Percentiles rank a stretch among this genome's conserved stretches.
Conservation (phyloP, 2,888 invertebrate genomes). For the Bimastos eiseni region DNA sequence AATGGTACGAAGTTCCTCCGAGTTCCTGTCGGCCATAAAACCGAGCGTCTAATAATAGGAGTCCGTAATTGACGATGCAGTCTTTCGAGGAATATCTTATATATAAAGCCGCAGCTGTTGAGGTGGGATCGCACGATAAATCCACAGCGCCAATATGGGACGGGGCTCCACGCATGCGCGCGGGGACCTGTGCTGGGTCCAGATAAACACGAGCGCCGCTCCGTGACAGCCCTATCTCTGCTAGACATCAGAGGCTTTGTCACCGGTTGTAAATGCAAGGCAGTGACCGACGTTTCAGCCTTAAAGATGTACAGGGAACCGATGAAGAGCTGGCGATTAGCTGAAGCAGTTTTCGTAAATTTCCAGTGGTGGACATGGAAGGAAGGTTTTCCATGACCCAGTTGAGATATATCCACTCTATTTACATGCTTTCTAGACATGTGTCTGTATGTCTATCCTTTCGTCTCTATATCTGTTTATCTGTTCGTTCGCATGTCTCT, state of each 20-base stretch:
- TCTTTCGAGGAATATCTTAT: background rate
- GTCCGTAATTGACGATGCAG: slow-evolving; percentile 13
- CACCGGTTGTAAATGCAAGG: background rate
- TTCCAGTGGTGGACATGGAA: too few species aligned
- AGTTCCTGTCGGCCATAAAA: background rate
- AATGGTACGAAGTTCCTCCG: background rate
- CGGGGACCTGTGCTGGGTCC: background rate
- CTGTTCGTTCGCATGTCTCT: background rate
- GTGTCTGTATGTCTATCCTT: background rate
- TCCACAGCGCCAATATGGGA: background rate
- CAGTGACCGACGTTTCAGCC: too few species aligned
- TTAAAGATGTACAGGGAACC: too few species aligned
- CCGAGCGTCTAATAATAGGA: background rate
- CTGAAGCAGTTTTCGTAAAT: background rate
- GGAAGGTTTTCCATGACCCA: background rate
- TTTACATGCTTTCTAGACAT: background rate
- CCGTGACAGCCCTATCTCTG: background rate
- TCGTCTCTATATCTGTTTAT: background rate
- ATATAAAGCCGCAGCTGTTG: background rate
- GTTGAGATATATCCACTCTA: background rate
- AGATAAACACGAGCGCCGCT: background rate
- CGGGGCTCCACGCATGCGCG: too few species aligned
- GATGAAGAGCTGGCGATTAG: background rate
- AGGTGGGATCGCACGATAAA: background rate
- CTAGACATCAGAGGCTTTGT: background rate